These are phyloP conservation scores for Orchestes rusci DNA, from an alignment of 2,888 invertebrate species.

Conservation along the genomic window DNA sequence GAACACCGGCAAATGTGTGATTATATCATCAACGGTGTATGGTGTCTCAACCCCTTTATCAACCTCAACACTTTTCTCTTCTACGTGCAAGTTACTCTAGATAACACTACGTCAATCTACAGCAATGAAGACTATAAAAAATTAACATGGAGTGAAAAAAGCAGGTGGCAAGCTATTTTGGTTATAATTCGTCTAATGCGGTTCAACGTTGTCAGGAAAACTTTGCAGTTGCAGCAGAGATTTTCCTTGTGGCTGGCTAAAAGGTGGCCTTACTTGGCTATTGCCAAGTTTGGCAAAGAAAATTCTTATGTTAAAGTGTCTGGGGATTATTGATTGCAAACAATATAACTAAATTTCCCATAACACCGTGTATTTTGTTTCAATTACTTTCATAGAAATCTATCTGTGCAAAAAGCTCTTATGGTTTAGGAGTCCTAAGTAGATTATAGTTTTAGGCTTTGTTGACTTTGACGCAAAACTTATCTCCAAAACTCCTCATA, in stretches of 20 bases:
- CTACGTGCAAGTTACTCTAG: constrained; percentile 30
- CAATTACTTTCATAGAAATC: too few species aligned
- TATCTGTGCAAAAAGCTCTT: too few species aligned
- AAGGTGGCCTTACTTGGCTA: constrained; percentile 62
- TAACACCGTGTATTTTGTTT: too few species aligned
- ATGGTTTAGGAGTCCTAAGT: too few species aligned
- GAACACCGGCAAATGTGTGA: constrained; percentile 58
- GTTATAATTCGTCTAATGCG: constrained; percentile 25
- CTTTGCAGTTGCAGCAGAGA: constrained; percentile 55
- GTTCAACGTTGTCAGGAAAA: constrained; percentile 48
- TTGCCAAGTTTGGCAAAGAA: constrained; percentile 52
- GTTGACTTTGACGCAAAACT: too few species aligned
- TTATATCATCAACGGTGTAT: constrained; percentile 60
- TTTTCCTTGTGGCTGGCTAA: constrained; percentile 54
- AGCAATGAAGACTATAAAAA: constrained; percentile 22
- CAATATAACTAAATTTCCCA: too few species aligned
- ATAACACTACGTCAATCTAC: constrained; percentile 13
- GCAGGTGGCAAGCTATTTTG: constrained; percentile 22
- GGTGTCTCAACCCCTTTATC: constrained; percentile 58
- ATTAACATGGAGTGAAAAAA: constrained; percentile 21
- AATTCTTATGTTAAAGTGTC: constrained; percentile 11
- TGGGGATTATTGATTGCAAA: too few species aligned
- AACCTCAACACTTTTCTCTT: constrained; percentile 52
- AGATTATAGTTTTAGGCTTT: too few species aligned
- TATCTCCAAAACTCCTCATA: too few species aligned